Evolutionary conservation across 2,797 vertebrate genomes (phyloP).

Genomic region (Nothura maculosa): DNA sequence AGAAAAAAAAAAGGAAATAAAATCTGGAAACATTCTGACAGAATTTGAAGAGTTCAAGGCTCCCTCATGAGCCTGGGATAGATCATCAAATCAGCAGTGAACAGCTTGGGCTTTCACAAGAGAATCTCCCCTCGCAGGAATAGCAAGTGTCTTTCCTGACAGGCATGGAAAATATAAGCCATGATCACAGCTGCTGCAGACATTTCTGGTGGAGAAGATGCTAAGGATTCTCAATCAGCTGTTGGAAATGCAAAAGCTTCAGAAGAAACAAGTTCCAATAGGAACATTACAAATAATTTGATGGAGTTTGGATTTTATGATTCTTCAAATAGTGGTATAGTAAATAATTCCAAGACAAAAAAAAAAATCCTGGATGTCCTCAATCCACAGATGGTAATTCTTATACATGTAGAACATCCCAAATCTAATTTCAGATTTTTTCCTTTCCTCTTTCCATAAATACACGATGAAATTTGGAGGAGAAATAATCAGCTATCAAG

Average conservation of each 20-base stretch:
- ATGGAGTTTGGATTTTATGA: constrained; percentile 42
- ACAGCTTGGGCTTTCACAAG: constrained; percentile 23
- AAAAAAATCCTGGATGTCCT: constrained; percentile 71
- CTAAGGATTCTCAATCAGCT: constrained; percentile 51
- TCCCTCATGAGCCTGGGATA: constrained; percentile 6
- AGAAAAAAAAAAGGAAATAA: background rate
- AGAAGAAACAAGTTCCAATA: constrained; percentile 38
- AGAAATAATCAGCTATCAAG: constrained; percentile 6
- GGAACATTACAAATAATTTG: constrained; percentile 63
- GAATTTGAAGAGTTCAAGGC: constrained; percentile 7
- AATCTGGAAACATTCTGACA: constrained; percentile 47
- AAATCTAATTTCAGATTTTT: constrained; percentile 52
- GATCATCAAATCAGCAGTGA: background rate
- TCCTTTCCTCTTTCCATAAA: constrained; percentile 66
- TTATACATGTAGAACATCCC: background rate
- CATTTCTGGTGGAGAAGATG: constrained; percentile 37
- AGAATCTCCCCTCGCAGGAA: background rate
- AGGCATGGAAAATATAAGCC: constrained; percentile 11
- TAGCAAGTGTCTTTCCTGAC: constrained; percentile 11
- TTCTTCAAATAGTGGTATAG: constrained; percentile 54
- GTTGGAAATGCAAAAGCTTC: constrained; percentile 41
- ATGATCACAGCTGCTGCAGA: constrained; percentile 2
- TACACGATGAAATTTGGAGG: constrained; percentile 13
- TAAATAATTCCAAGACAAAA: constrained; percentile 62
- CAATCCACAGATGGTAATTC: constrained; percentile 61